Evolutionary conservation across 2,797 vertebrate species (phyloP), one percentile per base, ranked within the genome.

Genomic region (Brachyrhaphis roseni): DNA sequence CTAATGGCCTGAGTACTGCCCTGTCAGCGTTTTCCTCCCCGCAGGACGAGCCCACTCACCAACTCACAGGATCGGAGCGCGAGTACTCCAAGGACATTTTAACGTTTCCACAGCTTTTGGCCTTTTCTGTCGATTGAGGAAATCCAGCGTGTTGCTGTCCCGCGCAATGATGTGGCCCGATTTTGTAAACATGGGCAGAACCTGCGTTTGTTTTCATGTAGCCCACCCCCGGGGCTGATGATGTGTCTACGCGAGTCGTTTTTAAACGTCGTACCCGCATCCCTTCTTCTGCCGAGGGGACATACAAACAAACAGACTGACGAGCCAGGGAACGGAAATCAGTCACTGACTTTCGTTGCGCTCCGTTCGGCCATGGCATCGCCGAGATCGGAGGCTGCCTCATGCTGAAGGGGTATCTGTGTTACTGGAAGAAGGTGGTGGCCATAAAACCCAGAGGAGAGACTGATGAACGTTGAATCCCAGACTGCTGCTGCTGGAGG

Each of bases 11-110:
- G 83, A 90, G n/a, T 68, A 26, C 49, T 0, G 45, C 5, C 18
- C 57, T 51, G 68, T 23, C 51, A 26, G 8, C 26, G 55, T n/a
- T 59, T 1, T 23, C 47, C 20, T 51, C 59, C 26, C 62, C 34
- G 4, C 43, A 3, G 82, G 84, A 79, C 79, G 75, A 85, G 45
- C 80, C 76, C 55, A 39, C 49, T 59, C 72, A 68, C 26, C 70
- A 81, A 85, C 78, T 86, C 85, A 76, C 81, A 77, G 62, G 76
- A 78, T 46, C 78, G 49, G n/a, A 75, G 84, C 76, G 18, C 72
- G 84, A 84, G 84, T 85, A 94, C 85, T 87, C 68, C 90, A 92
- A 94, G 94, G 94, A 93, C 94, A 86, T 94, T 91, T 86, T 83
- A 73, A 84, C 88, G 85, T 89, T 83, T 77, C 79, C 76, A 81